Conservation (phyloP, 2,888 invertebrate species). For the Pimpla rufipes region DNA sequence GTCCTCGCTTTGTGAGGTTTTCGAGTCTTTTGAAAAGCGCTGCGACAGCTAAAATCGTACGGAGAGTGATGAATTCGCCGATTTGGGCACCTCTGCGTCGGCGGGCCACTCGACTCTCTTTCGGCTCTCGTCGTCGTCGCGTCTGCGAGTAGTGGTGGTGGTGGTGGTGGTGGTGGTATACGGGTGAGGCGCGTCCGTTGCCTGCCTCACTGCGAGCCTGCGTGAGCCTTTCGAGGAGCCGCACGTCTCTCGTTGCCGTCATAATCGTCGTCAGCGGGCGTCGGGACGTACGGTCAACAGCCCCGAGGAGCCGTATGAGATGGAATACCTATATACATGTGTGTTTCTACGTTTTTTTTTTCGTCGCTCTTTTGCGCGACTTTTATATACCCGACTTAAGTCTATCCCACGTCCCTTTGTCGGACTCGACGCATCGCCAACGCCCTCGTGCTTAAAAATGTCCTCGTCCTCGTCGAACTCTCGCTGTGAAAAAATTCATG, state of each 20-base stretch:
- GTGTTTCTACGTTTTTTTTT: conserved; percentile 25
- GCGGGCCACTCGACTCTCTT: conserved; percentile 48
- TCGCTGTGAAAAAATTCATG: too few relatives aligned
- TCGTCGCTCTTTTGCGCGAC: conserved; percentile 20
- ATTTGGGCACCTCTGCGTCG: conserved; percentile 72
- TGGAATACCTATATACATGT: conserved; percentile 14
- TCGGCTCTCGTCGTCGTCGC: conserved; percentile 44
- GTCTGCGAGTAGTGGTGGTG: conserved; percentile 25
- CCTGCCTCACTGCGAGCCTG: conserved; percentile 83
- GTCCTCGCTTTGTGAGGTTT: neutral
- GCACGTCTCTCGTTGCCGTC: conserved; percentile 57
- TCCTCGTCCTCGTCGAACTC: neutral
- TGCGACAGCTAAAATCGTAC: neutral
- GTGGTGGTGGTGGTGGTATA: conserved; percentile 45
- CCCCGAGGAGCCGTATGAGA: conserved; percentile 69
- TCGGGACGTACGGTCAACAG: conserved; percentile 79
- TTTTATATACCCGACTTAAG: neutral
- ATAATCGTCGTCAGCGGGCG: conserved; percentile 35
- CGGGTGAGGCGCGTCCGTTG: conserved; percentile 74
- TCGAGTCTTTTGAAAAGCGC: neutral
- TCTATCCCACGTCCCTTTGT: neutral
- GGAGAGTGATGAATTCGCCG: conserved; percentile 18
- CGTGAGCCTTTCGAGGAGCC: conserved; percentile 81
- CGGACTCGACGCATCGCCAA: neutral
- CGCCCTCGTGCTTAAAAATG: neutral